Conservation (phyloP, 64 coral and sea anemone species). For the Montipora cactus region DNA sequence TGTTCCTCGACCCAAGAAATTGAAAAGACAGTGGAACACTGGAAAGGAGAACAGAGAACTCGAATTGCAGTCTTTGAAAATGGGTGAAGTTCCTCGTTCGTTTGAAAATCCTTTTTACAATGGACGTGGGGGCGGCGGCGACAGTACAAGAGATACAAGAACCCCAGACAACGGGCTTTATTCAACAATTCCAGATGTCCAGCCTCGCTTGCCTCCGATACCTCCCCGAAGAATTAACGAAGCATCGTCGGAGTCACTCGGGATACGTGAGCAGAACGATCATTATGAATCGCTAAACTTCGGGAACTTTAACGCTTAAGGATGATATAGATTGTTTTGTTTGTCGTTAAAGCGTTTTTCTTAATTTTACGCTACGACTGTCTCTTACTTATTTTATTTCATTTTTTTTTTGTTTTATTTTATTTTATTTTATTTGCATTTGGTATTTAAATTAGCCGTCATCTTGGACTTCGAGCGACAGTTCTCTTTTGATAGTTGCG, state of each 20-base stretch:
- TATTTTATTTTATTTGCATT: too few relatives aligned
- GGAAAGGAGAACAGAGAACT: not conserved
- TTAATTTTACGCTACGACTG: not conserved
- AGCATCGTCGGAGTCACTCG: not conserved
- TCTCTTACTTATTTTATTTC: not conserved
- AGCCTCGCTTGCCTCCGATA: not conserved
- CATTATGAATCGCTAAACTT: slow-evolving; percentile 25
- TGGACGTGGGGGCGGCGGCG: not conserved
- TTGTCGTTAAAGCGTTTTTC: not conserved
- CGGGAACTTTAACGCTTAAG: slow-evolving; percentile 6
- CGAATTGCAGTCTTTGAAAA: not conserved
- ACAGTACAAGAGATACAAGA: not conserved
- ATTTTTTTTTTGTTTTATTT: too few relatives aligned
- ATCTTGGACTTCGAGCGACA: too few relatives aligned
- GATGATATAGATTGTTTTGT: too few relatives aligned
- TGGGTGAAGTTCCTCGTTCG: not conserved
- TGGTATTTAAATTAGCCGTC: too few relatives aligned
- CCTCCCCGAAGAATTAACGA: not conserved
- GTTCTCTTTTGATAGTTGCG: too few relatives aligned
- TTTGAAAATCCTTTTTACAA: slow-evolving; percentile 34
- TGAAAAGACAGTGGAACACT: not conserved
- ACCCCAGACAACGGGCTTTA: not conserved
- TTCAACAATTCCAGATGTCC: not conserved
- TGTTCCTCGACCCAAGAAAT: not conserved
- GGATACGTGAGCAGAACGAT: not conserved